Evolutionary conservation across 2,888 invertebrate genomes (phyloP).

Genomic region (Polylopha cassiicola): DNA sequence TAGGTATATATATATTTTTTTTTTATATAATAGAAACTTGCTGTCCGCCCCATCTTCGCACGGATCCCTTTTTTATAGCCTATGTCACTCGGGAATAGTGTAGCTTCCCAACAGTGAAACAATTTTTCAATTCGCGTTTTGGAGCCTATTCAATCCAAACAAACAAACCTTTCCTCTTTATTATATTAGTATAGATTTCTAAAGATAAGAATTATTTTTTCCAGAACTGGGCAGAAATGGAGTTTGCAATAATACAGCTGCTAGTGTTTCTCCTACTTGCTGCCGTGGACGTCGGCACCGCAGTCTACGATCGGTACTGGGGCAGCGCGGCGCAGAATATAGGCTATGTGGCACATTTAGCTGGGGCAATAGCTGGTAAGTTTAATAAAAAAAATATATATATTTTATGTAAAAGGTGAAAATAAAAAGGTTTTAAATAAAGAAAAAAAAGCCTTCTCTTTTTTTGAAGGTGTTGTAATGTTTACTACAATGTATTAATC

Average conservation of each 20-base stretch:
- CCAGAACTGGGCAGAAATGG: constrained; percentile 98
- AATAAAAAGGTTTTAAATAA: neutral
- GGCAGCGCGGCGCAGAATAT: constrained; percentile 84
- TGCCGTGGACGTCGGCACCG: constrained; percentile 90
- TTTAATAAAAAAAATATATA: neutral
- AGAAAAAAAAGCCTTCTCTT: neutral
- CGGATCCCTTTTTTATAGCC: no score
- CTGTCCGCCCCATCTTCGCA: no score
- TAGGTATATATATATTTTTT: no score
- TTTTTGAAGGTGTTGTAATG: no score
- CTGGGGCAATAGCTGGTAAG: constrained; percentile 91
- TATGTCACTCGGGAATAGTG: no score
- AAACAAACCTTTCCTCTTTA: no score
- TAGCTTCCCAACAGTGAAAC: no score
- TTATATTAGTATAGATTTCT: neutral
- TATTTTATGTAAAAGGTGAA: neutral
- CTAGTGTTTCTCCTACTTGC: constrained; percentile 89
- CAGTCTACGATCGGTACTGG: constrained; percentile 92
- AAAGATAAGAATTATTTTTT: constrained; percentile 31
- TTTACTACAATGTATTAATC: no score
- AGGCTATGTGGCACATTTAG: constrained; percentile 96
- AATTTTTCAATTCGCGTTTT: no score
- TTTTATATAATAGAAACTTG: no score
- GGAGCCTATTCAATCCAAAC: no score
- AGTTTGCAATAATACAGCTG: constrained; percentile 91